phyloP scores from a whole-genome alignment of 2,888 invertebrate species.

The Drosophila nr. medialis region DNA sequence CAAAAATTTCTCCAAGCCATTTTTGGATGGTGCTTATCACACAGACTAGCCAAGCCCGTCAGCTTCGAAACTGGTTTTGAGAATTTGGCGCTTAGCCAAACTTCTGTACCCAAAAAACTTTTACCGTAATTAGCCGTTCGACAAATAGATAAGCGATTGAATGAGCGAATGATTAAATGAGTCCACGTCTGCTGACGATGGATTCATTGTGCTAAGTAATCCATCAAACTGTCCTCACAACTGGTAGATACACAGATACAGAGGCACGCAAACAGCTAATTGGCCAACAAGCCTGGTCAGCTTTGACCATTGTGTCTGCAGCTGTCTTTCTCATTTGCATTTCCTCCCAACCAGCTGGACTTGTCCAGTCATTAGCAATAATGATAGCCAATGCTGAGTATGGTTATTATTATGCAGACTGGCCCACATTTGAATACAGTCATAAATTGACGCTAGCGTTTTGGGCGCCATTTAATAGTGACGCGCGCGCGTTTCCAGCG shows the following conservation, averaged over 20 bases:
- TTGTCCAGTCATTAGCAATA: conserved; percentile 44
- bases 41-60: conserved; percentile 20
- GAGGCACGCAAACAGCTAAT: conserved; percentile 40
- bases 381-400: conserved; percentile 37
- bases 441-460: conserved; percentile 56
- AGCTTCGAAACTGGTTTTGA: conserved; percentile 56
- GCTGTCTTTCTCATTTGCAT: conserved; percentile 49
- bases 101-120: conserved; percentile 24
- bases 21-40: conserved; percentile 41
- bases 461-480: conserved; percentile 67
- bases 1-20: conserved; percentile 68
- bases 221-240: conserved; percentile 54
- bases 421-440: conserved; percentile 53
- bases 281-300: conserved; percentile 30
- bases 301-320: conserved; percentile 18
- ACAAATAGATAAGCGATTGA: conserved; percentile 29
- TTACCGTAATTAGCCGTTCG: conserved; percentile 35
- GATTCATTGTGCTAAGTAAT: conserved; percentile 39
- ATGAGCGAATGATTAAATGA: conserved; percentile 33
- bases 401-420: conserved; percentile 41
- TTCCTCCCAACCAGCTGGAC: conserved; percentile 18
- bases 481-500: conserved; percentile 40
- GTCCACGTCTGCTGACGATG: conserved; percentile 22
- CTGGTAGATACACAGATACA: conserved; percentile 32
- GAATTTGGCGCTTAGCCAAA: conserved; percentile 36